Conservation (phyloP, 2,797 vertebrate species). For the Leptatherina wallacei region DNA sequence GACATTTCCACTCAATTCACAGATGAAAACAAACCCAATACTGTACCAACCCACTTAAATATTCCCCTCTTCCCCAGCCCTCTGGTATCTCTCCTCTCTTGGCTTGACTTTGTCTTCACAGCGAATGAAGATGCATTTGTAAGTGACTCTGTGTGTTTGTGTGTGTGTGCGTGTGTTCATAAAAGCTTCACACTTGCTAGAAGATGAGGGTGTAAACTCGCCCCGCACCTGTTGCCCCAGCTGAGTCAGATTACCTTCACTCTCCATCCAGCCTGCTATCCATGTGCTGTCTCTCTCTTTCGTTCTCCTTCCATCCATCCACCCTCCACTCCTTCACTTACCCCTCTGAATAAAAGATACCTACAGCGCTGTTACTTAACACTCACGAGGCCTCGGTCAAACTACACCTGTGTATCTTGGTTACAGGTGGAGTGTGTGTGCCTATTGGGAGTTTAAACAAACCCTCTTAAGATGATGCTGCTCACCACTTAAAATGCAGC, state of each 20-base stretch:
- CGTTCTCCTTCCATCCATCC: constrained; percentile 27
- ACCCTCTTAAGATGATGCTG: neutral
- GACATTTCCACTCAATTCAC: neutral
- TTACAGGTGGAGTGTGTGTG: constrained; percentile 43
- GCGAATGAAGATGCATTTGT: constrained; percentile 12
- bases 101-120: neutral
- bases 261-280: constrained; percentile 34
- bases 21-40: neutral
- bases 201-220: constrained; percentile 58
- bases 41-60: neutral
- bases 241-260: constrained; percentile 64
- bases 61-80: neutral
- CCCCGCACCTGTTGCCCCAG: constrained; percentile 65
- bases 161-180: neutral
- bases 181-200: constrained; percentile 35
- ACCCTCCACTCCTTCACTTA: constrained; percentile 32
- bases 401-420: constrained; percentile 56
- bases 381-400: constrained; percentile 58
- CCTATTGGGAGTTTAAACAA: constrained; percentile 26
- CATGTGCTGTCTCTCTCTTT: constrained; percentile 23
- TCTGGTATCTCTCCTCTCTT: constrained; percentile 11
- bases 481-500: constrained; percentile 4
- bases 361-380: constrained; percentile 72
- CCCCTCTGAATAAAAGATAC: constrained; percentile 55
- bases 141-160: constrained; percentile 7